Evolutionary conservation across 2,797 vertebrate genomes (phyloP).

Genomic region (Prionace glauca): DNA sequence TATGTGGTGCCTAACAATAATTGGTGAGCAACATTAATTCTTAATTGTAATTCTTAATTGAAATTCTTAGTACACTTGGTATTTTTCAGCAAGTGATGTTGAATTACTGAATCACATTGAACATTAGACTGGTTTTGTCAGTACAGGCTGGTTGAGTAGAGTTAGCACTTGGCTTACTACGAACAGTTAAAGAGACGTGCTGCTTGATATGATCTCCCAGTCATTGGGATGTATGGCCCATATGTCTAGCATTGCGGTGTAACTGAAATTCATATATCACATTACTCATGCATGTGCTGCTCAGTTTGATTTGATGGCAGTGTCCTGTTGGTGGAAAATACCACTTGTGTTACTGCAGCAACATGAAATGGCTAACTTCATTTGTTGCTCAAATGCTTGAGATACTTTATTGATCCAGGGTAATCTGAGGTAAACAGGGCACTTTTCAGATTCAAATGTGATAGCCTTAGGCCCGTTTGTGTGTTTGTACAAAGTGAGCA

Average conservation of each 20-base stretch:
- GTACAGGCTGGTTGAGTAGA: too few relatives aligned
- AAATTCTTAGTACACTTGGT: not conserved
- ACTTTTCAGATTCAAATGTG: not conserved
- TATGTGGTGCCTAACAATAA: not conserved
- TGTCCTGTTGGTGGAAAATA: not conserved
- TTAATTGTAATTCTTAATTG: not conserved
- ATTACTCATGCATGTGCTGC: not conserved
- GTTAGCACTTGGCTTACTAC: too few relatives aligned
- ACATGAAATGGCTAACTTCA: not conserved
- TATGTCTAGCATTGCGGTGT: not conserved
- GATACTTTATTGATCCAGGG: not conserved
- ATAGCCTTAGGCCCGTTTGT: not conserved
- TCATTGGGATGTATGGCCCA: not conserved
- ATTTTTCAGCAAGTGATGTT: too few relatives aligned
- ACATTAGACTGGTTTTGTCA: too few relatives aligned
- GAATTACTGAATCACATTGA: too few relatives aligned
- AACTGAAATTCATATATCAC: not conserved
- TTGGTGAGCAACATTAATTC: not conserved
- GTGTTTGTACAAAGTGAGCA: not conserved
- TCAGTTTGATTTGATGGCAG: not conserved
- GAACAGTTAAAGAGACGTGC: too few relatives aligned
- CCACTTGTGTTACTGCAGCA: too few relatives aligned
- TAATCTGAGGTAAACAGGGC: not conserved
- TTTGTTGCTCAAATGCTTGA: not conserved
- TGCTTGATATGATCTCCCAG: not conserved